Conservation (phyloP, 92 coral and sea anemone species). For the Diadumene lineata region DNA sequence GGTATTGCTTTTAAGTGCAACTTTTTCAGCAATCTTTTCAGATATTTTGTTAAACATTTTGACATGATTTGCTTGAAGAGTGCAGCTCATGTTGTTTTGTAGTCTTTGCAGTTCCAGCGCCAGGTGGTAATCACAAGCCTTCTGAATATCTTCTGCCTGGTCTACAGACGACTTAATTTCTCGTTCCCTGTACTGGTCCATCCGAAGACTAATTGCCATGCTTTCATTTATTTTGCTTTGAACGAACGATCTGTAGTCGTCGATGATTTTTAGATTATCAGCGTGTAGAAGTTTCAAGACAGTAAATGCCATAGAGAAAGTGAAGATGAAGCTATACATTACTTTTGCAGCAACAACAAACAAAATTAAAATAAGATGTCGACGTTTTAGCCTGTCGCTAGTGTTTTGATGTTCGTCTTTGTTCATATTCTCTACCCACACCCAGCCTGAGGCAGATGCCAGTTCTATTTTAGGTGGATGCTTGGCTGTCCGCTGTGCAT, state of each 20-base stretch:
- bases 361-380: conserved; percentile 63
- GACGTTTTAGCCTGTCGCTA: conserved; percentile 57
- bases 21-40: conserved; percentile 38
- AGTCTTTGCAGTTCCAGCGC: conserved; percentile 55
- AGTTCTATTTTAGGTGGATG: conserved; percentile 10
- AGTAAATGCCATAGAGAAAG: conserved; percentile 69
- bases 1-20: conserved; percentile 37
- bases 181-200: conserved; percentile 76
- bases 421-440: conserved; percentile 21
- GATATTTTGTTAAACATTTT: conserved; percentile 66
- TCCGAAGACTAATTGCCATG: conserved; percentile 42
- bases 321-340: conserved; percentile 56
- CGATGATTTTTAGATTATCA: conserved; percentile 46
- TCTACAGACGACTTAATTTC: conserved; percentile 59
- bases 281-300: conserved; percentile 62
- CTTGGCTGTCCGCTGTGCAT: conserved; percentile 58
- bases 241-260: conserved; percentile 51
- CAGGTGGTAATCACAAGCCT: conserved; percentile 67
- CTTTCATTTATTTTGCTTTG: conserved; percentile 54
- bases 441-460: conserved; percentile 36
- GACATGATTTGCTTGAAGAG: conserved; percentile 59
- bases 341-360: conserved; percentile 51
- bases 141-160: conserved; percentile 58
- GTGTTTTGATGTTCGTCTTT: conserved; percentile 14
- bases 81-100: conserved; percentile 64